Conservation (phyloP, 1,140 invertebrate species). For the Plectus sambesii region DNA sequence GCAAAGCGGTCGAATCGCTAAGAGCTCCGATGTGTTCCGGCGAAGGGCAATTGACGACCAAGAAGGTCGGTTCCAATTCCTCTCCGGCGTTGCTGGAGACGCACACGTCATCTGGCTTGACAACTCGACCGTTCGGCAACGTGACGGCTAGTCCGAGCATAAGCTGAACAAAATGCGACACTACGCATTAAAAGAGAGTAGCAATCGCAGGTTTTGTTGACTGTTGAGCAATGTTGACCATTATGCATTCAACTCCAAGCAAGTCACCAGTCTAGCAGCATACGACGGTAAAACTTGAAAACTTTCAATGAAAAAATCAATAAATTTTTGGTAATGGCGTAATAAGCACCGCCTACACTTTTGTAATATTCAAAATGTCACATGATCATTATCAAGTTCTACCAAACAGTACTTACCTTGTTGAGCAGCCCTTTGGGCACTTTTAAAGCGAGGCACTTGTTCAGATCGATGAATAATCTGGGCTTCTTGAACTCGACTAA, state of each 20-base stretch:
- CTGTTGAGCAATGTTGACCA: no score
- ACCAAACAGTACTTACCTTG: no score
- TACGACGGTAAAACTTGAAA: no score
- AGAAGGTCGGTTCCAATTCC: conserved; percentile 43
- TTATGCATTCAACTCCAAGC: no score
- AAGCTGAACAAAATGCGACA: conserved; percentile 66
- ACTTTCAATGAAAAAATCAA: no score
- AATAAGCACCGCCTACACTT: no score
- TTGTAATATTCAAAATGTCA: no score
- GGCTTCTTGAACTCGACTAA: conserved; percentile 34
- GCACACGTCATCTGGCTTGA: conserved; percentile 65
- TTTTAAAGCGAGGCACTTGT: conserved; percentile 69
- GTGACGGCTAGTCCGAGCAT: conserved; percentile 69
- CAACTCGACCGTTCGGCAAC: conserved; percentile 60
- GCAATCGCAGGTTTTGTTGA: no score
- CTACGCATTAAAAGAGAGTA: no score
- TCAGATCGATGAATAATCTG: conserved; percentile 47
- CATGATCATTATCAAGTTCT: no score
- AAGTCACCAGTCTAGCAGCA: no score
- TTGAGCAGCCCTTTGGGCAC: conserved; percentile 68
- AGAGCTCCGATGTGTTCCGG: conserved; percentile 14
- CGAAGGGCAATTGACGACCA: conserved; percentile 29
- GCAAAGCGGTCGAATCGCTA: conserved; percentile 13
- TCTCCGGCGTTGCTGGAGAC: conserved; percentile 51
- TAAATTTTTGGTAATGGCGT: no score